Base-by-base conservation (phyloP, 2,888 invertebrate genomes). In the Apantesis nais region DNA sequence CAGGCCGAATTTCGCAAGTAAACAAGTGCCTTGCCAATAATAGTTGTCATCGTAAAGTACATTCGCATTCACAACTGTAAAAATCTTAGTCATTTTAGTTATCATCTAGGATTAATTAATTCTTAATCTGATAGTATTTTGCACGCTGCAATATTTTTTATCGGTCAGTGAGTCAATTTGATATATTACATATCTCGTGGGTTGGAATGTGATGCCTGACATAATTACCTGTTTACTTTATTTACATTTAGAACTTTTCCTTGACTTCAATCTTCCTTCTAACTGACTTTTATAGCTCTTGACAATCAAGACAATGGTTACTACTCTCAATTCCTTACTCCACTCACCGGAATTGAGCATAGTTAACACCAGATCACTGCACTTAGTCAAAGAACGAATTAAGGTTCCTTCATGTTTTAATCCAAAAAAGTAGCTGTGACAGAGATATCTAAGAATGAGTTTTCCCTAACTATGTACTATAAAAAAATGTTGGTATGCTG, bases 51-150 rank as follows among this genome's bases (percentile, higher is more conserved):
- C 16, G 1, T 52, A 2, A n/a, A 52, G 52, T n/a, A 52, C n/a
- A n/a, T 52, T 52, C 11, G 19, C n/a, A 52, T n/a, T 9, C n/a
- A 52, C 52, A n/a, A 52, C n/a, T n/a, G 11, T n/a, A 37, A 52
- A n/a, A 48, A 55, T 65, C 25, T 66, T 12, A 29, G 25, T 63
- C 39, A 66, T 29, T 29, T 39, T 41, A 11, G 7, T 11, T 58
- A 66, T 58, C 66, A 25, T 58, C 29, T 66, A 29, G 29, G 41
- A 39, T 34, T 44, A 41, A 66, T 41, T 58, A 29, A 22, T 16
- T 58, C 19, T 19, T 66, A 39, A 66, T 66, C 66, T 39, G 55
- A 66, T 66, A 58, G n/a, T 55, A 25, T 63, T 68, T 39, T 65
- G 25, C 34, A n/a, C 60, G 39, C 25, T 12, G 52, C 55, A 19